Evolutionary conservation across 2,888 invertebrate species (phyloP).

Genomic region (Troides helena): DNA sequence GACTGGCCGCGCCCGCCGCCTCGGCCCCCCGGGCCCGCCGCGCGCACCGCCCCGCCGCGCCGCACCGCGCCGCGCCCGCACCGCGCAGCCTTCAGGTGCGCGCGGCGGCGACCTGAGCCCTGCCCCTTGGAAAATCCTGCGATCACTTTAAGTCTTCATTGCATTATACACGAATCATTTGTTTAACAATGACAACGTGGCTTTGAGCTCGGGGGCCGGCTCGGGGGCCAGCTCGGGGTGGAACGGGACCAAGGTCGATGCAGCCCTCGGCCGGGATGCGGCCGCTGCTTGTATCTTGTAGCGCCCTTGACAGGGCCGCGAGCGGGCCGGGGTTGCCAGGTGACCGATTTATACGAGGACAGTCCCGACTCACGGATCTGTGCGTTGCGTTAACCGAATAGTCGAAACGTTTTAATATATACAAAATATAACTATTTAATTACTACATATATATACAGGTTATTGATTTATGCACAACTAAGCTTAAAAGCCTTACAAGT

Average conservation of each 20-base stretch:
- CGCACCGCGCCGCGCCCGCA: neutral
- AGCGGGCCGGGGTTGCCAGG: slow-evolving; percentile 10
- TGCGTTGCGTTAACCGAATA: slow-evolving; percentile 1
- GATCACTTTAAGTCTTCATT: slow-evolving; percentile 32
- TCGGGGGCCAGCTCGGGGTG: slow-evolving; percentile 2
- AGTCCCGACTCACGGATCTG: slow-evolving; percentile 2
- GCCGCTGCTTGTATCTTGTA: slow-evolving; percentile 42
- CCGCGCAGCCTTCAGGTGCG: too few relatives aligned
- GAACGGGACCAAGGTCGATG: slow-evolving; percentile 61
- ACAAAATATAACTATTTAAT: too few relatives aligned
- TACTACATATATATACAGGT: too few relatives aligned
- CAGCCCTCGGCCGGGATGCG: slow-evolving; percentile 50
- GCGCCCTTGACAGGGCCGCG: slow-evolving; percentile 52
- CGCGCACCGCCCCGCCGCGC: slow-evolving; percentile 35
- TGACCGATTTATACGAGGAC: slow-evolving; percentile 15
- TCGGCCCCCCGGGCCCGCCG: slow-evolving; percentile 30
- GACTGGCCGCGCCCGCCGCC: slow-evolving; percentile 61
- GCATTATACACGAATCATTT: neutral
- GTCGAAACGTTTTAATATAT: too few relatives aligned
- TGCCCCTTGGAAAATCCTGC: slow-evolving; percentile 45
- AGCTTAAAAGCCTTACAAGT: too few relatives aligned
- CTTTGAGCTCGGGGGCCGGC: neutral
- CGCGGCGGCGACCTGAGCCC: slow-evolving; percentile 36
- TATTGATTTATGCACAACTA: too few relatives aligned
- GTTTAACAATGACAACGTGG: neutral